A percentile compares a stretch with the other conserved stretches of the same genome.
Evolutionary conservation across 2,113 vertebrate species (phyloP).

Genomic region (Phalacrocorax pelagicus): DNA sequence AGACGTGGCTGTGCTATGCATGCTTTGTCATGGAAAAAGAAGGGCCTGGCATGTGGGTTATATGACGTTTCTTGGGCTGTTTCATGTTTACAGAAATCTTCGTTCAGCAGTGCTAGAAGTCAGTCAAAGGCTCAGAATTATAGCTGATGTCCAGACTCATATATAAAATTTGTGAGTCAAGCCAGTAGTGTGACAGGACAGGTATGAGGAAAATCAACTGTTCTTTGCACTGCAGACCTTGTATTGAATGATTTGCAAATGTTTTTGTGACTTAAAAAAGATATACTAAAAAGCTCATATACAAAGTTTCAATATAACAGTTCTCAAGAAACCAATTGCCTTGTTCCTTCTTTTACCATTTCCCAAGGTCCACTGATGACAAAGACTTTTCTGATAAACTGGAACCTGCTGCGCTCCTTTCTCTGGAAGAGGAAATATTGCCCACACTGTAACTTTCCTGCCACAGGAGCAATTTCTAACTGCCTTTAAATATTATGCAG

Average conservation of each 20-base stretch:
- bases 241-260: neutral
- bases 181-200: neutral
- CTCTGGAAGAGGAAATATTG: neutral
- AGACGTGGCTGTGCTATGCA: too few relatives aligned
- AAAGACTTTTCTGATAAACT: neutral
- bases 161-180: neutral
- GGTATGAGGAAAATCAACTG: neutral
- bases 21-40: neutral
- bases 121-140: neutral
- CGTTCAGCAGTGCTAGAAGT: neutral
- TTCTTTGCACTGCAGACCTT: neutral
- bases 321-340: neutral
- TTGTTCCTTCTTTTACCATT: neutral
- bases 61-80: neutral
- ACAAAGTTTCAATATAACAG: neutral
- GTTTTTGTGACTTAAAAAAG: neutral
- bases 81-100: neutral
- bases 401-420: neutral
- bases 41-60: neutral
- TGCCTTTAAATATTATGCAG: neutral
- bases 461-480: neutral
- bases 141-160: neutral
- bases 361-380: neutral
- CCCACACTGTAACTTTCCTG: neutral
- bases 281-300: neutral